Evolutionary conservation across 2,797 vertebrate species (phyloP).

Genomic region (Hippoglossus hippoglossus): DNA sequence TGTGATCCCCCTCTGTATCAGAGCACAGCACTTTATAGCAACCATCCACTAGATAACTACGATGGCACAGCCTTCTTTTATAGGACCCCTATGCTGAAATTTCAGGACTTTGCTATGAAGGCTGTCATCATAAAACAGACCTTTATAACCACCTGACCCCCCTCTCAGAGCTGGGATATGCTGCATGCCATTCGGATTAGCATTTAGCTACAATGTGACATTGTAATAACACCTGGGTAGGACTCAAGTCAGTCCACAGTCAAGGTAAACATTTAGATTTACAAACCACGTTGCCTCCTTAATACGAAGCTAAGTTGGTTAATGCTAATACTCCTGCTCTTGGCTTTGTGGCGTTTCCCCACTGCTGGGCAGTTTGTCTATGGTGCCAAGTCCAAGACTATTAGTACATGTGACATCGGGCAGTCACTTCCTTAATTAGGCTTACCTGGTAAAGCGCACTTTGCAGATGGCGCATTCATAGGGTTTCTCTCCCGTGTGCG

Average conservation of each 20-base stretch:
- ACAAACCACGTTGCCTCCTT: slow-evolving; percentile 53
- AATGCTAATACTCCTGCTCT: slow-evolving; percentile 69
- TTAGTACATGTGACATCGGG: slow-evolving; percentile 74
- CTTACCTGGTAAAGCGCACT: slow-evolving; percentile 98
- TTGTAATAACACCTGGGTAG: slow-evolving; percentile 9
- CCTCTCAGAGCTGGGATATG: slow-evolving; percentile 37
- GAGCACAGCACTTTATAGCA: slow-evolving; percentile 78
- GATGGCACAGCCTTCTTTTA: slow-evolving; percentile 80
- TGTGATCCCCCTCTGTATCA: slow-evolving; percentile 79
- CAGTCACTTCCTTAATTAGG: slow-evolving; percentile 71
- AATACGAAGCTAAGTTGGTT: slow-evolving; percentile 73
- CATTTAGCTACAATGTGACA: slow-evolving; percentile 33
- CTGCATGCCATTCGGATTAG: slow-evolving; percentile 27
- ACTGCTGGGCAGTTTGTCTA: slow-evolving; percentile 46
- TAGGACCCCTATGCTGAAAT: slow-evolving; percentile 81
- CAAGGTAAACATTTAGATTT: slow-evolving; percentile 51
- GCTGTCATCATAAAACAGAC: slow-evolving; percentile 76
- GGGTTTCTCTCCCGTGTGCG: slow-evolving; percentile 98
- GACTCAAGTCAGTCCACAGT: slow-evolving; percentile 3
- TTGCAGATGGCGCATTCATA: slow-evolving; percentile 99
- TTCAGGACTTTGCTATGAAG: slow-evolving; percentile 84
- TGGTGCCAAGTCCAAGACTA: slow-evolving; percentile 65
- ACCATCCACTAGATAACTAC: slow-evolving; percentile 75
- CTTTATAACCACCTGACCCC: slow-evolving; percentile 72
- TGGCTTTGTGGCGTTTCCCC: slow-evolving; percentile 62